phyloP scores from a whole-genome alignment of 2,797 vertebrate genomes.

The Epinephelus malabaricus region DNA sequence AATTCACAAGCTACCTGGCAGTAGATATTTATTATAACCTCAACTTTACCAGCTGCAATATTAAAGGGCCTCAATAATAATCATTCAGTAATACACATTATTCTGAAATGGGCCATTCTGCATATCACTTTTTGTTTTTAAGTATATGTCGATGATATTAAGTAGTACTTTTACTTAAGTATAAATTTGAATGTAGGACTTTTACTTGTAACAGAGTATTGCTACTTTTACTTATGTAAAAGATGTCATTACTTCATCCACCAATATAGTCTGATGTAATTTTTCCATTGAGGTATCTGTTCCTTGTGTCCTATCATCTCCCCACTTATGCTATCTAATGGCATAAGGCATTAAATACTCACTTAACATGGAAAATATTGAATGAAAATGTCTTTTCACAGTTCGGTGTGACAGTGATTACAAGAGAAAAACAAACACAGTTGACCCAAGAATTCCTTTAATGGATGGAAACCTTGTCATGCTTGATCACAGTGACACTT shows the following conservation, averaged over 20 bases:
- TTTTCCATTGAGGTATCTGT: background rate
- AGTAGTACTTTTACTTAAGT: background rate
- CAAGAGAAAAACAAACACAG: constrained; percentile 35
- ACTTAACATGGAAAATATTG: background rate
- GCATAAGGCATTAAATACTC: background rate
- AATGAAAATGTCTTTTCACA: background rate
- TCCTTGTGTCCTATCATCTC: background rate
- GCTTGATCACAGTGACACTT: constrained; percentile 41
- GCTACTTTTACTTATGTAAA: background rate
- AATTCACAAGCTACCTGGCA: background rate
- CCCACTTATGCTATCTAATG: too few relatives aligned
- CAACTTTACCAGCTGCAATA: background rate
- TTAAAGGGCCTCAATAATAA: background rate
- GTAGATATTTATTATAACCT: background rate
- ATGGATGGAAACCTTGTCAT: constrained; percentile 64
- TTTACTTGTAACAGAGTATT: background rate
- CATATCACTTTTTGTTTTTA: background rate
- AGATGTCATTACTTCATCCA: background rate
- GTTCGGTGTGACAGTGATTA: constrained; percentile 24
- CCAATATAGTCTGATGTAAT: background rate
- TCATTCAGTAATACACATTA: background rate
- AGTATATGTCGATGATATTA: background rate
- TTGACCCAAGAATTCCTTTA: constrained; percentile 73
- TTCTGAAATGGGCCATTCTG: background rate
- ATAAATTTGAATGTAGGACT: background rate